These are phyloP conservation scores for Sebastes nivosus DNA, from an alignment of 2,797 vertebrate genomes.

Conservation along the genomic window DNA sequence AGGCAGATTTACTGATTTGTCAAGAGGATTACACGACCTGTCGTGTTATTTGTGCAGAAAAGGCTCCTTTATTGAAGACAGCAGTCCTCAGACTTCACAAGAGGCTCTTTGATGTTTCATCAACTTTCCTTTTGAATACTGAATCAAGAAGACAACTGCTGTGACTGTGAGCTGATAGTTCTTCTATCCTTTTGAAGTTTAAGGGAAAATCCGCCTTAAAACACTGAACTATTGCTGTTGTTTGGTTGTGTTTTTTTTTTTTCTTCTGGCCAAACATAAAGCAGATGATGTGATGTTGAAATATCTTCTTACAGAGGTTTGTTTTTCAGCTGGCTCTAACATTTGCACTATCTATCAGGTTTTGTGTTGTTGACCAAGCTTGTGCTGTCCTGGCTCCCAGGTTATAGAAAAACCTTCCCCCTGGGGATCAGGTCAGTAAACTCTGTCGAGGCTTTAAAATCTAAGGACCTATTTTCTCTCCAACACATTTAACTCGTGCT, in stretches of 20 bases:
- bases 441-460: neutral
- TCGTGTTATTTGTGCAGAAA: conserved; percentile 48
- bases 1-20: conserved; percentile 60
- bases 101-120: conserved; percentile 61
- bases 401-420: neutral
- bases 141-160: conserved; percentile 38
- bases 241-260: neutral
- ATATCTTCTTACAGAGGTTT: neutral
- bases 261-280: neutral
- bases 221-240: neutral
- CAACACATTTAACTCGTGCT: neutral
- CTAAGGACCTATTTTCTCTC: neutral
- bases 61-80: conserved; percentile 32
- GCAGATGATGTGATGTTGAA: neutral
- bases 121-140: conserved; percentile 43
- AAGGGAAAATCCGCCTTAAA: conserved; percentile 25
- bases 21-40: conserved; percentile 65
- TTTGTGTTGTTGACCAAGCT: neutral
- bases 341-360: neutral
- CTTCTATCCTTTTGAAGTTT: conserved; percentile 30
- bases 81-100: conserved; percentile 48
- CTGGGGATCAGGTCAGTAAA: neutral
- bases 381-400: neutral
- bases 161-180: conserved; percentile 6
- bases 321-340: neutral